Base-by-base conservation (phyloP, 2,113 vertebrate species). In the Eulemur rufifrons region DNA sequence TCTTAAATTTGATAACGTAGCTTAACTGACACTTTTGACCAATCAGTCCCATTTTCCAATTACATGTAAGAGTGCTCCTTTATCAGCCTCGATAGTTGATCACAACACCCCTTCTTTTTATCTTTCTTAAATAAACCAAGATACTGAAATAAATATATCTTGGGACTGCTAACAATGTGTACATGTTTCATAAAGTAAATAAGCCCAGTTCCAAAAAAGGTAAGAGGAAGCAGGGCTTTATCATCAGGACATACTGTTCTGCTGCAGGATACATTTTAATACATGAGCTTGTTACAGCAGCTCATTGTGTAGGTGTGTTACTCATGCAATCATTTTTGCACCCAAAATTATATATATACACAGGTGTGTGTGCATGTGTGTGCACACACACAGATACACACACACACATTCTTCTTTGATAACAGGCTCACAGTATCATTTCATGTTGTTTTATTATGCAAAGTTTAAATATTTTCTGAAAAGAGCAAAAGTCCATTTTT, bases 391-490 rank as follows among this genome's bases (percentile, higher is more conserved):
- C 92, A 68, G 3, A 20, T 12, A 39, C 12, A 42, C n/a, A 66
- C 18, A 39, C 12, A 42, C n/a, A 66, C 29, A 76, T 39, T 69
- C 56, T 86, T 52, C 18, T 59, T 73, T 71, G 25, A n/a, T 61
- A 71, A 61, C 74, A 71, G 54, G 68, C 42, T 81, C n/a, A 74
- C 17, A 64, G 27, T 54, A n/a, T 76, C 78, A 29, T 74, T 83
- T 74, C 52, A 2, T 73, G 34, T 34, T 52, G 74, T 71, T 47
- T 76, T 73, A 64, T 39, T 94, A 82, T 12, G 64, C 64, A 37
- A 66, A 66, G 45, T 76, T 83, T 88, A 94, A 63, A 42, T 88
- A 88, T 73, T 89, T 80, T 63, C 56, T 56, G 77, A 56, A 89
- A 94, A 76, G 37, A 52, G 27, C 12, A 39, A 87, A 85, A 88